Evolutionary conservation across 1,140 invertebrate genomes (phyloP).

Genomic region (Drosophila fuyamai): DNA sequence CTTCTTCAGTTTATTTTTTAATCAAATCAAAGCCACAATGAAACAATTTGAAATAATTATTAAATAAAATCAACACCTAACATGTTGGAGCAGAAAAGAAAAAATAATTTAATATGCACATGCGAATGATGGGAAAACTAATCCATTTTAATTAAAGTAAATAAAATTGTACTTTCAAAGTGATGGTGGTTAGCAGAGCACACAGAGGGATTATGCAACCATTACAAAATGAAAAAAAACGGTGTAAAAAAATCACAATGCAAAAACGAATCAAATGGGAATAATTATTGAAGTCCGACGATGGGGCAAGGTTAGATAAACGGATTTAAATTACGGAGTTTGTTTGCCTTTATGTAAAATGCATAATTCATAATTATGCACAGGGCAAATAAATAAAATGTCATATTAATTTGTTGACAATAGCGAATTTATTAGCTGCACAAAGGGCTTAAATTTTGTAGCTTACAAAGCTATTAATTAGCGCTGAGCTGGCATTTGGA

Average conservation of each 20-base stretch:
- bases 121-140: constrained; percentile 44
- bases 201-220: constrained; percentile 56
- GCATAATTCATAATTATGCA: constrained; percentile 73
- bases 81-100: not conserved
- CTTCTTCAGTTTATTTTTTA: no score
- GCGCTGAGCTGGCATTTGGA: constrained; percentile 44
- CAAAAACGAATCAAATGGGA: constrained; percentile 53
- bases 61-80: not conserved
- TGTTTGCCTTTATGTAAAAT: constrained; percentile 40
- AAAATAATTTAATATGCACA: constrained; percentile 52
- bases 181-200: constrained; percentile 35
- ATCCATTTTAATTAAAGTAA: constrained; percentile 82
- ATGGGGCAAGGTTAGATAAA: constrained; percentile 62
- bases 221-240: constrained; percentile 7
- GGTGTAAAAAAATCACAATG: constrained; percentile 10
- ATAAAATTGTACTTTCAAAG: constrained; percentile 71
- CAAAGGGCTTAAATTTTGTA: constrained; percentile 41
- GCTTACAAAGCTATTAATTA: constrained; percentile 79
- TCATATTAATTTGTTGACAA: constrained; percentile 81
- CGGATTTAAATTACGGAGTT: constrained; percentile 67
- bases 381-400: constrained; percentile 72
- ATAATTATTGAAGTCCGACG: constrained; percentile 39
- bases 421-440: constrained; percentile 69
- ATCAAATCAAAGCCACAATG: not conserved
- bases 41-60: not conserved